These are phyloP conservation scores for Gambusia affinis DNA, from an alignment of 2,113 vertebrate species.

Conservation along the genomic window DNA sequence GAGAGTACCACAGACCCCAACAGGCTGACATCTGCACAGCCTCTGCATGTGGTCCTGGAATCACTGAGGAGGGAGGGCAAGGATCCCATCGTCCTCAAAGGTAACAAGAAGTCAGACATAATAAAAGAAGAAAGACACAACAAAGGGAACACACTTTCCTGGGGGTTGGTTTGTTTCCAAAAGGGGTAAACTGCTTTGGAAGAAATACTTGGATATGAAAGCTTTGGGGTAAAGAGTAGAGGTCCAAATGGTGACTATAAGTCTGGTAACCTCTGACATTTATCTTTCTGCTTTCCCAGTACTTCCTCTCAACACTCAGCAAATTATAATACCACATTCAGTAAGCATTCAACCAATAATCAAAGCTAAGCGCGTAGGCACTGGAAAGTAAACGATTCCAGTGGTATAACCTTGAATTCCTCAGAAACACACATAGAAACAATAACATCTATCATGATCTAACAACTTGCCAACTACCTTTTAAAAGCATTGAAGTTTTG, in stretches of 20 bases:
- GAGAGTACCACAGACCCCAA: conserved; percentile 93
- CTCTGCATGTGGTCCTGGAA: conserved; percentile 92
- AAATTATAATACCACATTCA: not conserved
- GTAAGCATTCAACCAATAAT: not conserved
- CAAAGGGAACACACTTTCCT: conserved; percentile 31
- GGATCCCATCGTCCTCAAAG: conserved; percentile 96
- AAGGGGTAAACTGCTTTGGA: conserved; percentile 25
- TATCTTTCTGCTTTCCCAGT: too few relatives aligned
- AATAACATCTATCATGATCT: not conserved
- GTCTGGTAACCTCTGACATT: too few relatives aligned
- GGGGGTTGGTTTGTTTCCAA: conserved; percentile 34
- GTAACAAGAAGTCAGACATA: conserved; percentile 74
- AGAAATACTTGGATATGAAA: not conserved
- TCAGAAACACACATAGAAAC: not conserved
- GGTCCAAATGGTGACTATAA: not conserved
- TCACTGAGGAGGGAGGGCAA: conserved; percentile 97
- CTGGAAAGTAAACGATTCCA: too few relatives aligned
- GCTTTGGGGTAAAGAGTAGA: conserved; percentile 6
- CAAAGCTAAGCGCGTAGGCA: not conserved
- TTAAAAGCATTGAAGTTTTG: not conserved
- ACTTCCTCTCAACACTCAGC: not conserved
- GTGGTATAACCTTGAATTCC: too few relatives aligned
- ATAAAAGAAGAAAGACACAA: conserved; percentile 16
- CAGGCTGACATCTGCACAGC: conserved; percentile 91
- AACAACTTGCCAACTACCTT: too few relatives aligned